Evolutionary conservation across 2,888 invertebrate genomes (phyloP), one percentile per base, ranked within the genome.

Genomic region (Andrena marginata): DNA sequence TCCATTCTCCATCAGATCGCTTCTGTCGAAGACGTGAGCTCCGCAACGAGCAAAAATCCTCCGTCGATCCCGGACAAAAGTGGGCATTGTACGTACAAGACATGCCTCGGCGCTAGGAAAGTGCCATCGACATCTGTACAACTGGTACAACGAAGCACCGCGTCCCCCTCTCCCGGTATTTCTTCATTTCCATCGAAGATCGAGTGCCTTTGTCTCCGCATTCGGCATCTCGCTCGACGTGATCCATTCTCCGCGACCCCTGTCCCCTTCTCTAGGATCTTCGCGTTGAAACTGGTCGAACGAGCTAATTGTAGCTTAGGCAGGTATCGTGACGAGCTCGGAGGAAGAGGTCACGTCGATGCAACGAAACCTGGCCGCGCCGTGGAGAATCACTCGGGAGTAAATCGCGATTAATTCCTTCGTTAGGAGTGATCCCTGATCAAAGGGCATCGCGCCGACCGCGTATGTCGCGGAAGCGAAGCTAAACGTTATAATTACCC

Each of bases 111-210:
- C 70, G 31, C 29, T 54, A 80, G 73, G 72, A 86, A 86, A 81
- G 77, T 84, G 78, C 74, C 77, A 87, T 79, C 78, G 69, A 86
- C 65, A 71, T 84, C 75, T 67, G 51, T 56, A 68, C 70, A 73
- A 67, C 72, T 70, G 73, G 70, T 51, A 49, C 59, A 70, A 86
- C 77, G 84, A 72, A 78, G 76, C 72, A 75, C 60, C 31, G 6
- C 48, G 35, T 82, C 59, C 54, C 54, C 77, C 73, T 67, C 82
- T 70, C 48, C 51, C 23, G 67, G 42, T 82, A 72, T 82, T 87
- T 85, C 85, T 87, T 87, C 84, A 76, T 85, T 87, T 85, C 76
- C 73, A 80, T 71, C 77, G 80, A 74, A 69, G 56, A 77, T 84
- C 77, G 65, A 77, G 69, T 77, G 72, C 60, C 80, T 83, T 79